A percentile compares a stretch with the other conserved stretches of the same genome.
Conservation (phyloP, 2,113 vertebrate genomes). For the Hyperopisus bebe region DNA sequence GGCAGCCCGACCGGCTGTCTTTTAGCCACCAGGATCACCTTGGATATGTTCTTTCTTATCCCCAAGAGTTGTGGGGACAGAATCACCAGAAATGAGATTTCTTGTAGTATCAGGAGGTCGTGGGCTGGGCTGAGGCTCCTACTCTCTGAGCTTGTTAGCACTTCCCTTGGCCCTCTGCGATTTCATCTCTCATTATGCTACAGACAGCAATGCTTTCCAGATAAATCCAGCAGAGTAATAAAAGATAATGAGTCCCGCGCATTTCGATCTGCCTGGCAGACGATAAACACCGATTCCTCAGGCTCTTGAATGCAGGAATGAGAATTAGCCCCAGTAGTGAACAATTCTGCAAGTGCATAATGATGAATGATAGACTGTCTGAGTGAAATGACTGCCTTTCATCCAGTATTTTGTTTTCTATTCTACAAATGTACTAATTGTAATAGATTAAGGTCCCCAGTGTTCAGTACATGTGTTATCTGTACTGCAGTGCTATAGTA, state of each 20-base stretch:
- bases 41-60: neutral
- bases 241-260: slow-evolving; percentile 54
- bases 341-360: neutral
- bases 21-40: neutral
- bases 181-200: slow-evolving; percentile 49
- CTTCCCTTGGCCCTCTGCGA: slow-evolving; percentile 40
- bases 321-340: neutral
- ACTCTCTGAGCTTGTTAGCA: slow-evolving; percentile 37
- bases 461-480: neutral
- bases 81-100: neutral
- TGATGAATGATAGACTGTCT: neutral
- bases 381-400: neutral
- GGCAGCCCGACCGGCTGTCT: neutral
- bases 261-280: slow-evolving; percentile 41
- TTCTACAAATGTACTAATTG: neutral
- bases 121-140: slow-evolving; percentile 36
- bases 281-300: slow-evolving; percentile 28
- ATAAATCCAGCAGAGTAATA: slow-evolving; percentile 50
- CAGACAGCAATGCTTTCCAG: slow-evolving; percentile 45
- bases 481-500: neutral
- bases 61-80: neutral
- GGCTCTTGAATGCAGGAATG: slow-evolving; percentile 3
- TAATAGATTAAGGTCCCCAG: neutral
- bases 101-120: slow-evolving; percentile 9
- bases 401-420: neutral